Evolutionary conservation across 1,140 invertebrate species (phyloP).

Genomic region (Drosophila bifasciata): DNA sequence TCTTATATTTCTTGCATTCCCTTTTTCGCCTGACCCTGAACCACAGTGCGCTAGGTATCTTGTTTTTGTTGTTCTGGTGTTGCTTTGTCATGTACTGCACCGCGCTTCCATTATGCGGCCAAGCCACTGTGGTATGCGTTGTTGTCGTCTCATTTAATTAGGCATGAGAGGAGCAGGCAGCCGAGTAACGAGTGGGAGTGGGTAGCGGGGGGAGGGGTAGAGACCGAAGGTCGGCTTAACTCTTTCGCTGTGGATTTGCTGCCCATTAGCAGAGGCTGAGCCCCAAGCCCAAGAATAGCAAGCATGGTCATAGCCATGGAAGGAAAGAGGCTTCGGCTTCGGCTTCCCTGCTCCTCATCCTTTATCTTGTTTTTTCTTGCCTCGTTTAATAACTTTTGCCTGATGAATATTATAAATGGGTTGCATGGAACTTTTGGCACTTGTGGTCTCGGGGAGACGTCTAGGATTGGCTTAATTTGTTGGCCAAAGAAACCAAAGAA

Average conservation of each 20-base stretch:
- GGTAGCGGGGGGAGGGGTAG: neutral
- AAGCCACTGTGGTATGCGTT: slow-evolving; percentile 10
- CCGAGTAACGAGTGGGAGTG: neutral
- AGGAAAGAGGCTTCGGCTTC: too few species aligned
- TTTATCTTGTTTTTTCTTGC: slow-evolving; percentile 18
- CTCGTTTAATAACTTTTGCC: slow-evolving; percentile 39
- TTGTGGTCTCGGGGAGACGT: slow-evolving; percentile 52
- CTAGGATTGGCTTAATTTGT: slow-evolving; percentile 55
- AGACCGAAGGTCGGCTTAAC: slow-evolving; percentile 50
- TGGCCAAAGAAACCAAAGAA: slow-evolving; percentile 8
- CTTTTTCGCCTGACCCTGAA: neutral
- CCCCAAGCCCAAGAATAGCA: neutral
- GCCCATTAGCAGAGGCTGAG: slow-evolving; percentile 19
- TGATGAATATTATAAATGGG: slow-evolving; percentile 68
- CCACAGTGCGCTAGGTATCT: slow-evolving; percentile 22
- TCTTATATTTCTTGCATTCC: neutral
- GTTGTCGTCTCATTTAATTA: slow-evolving; percentile 74
- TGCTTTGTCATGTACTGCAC: slow-evolving; percentile 18
- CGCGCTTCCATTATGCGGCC: slow-evolving; percentile 44
- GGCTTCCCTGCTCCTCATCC: neutral
- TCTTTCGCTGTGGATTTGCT: slow-evolving; percentile 56
- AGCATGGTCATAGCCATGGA: slow-evolving; percentile 17
- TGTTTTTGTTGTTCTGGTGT: slow-evolving; percentile 20
- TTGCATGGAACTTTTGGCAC: slow-evolving; percentile 65
- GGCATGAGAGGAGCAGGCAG: slow-evolving; percentile 32